These are phyloP conservation scores for Sceloporus undulatus DNA, from an alignment of 2,113 vertebrate species.

Conservation along the genomic window DNA sequence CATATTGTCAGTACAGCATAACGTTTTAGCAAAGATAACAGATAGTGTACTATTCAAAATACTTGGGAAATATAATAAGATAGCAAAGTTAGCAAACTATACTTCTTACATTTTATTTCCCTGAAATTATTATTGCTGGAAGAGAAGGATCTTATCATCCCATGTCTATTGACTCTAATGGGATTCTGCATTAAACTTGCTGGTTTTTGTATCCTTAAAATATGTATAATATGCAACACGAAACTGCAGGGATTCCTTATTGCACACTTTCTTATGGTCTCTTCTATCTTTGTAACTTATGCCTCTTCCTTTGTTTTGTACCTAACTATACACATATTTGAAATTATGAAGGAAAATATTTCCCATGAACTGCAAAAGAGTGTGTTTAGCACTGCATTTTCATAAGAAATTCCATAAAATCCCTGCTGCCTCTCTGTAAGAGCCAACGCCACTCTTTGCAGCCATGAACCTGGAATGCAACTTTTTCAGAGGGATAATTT, in stretches of 20 bases:
- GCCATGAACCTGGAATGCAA: conserved; percentile 11
- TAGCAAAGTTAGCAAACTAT: conserved; percentile 11
- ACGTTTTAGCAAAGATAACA: not conserved
- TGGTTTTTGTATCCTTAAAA: conserved; percentile 37
- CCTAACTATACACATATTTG: not conserved
- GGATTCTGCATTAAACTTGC: conserved; percentile 25
- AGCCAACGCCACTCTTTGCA: not conserved
- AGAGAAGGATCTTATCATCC: not conserved
- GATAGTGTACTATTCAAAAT: not conserved
- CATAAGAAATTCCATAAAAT: not conserved
- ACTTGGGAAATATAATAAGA: not conserved
- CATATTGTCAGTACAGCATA: fast-evolving
- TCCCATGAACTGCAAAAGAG: conserved; percentile 19
- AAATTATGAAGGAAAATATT: not conserved
- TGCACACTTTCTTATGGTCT: not conserved
- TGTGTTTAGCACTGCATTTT: conserved; percentile 40
- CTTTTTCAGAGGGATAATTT: conserved; percentile 17
- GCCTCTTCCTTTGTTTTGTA: conserved; percentile 37
- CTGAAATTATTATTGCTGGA: not conserved
- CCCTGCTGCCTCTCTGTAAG: not conserved
- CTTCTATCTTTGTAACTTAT: conserved; percentile 16
- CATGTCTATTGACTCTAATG: conserved; percentile 12
- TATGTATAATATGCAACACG: conserved; percentile 22
- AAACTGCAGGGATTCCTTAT: not conserved
- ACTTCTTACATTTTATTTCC: not conserved